Percentiles rank a stretch among this genome's conserved stretches.
Conservation (phyloP, 2,888 invertebrate genomes). For the Dryadula phaetusa region DNA sequence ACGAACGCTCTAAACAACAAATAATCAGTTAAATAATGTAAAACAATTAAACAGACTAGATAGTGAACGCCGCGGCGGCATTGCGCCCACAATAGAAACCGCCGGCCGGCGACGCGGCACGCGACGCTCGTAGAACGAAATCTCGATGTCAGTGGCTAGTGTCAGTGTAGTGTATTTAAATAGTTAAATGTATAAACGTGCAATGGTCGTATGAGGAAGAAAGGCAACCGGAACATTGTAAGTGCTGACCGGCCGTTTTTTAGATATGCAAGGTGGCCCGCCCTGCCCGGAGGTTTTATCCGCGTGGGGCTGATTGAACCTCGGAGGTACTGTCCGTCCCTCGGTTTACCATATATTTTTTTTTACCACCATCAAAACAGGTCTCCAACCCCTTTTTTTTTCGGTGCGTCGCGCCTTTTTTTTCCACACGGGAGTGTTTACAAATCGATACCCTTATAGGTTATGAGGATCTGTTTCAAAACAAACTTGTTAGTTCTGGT, state of each 20-base stretch:
- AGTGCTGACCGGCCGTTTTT: constrained; percentile 76
- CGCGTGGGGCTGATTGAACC: constrained; percentile 75
- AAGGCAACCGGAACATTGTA: constrained; percentile 82
- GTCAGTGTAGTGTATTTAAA: constrained; percentile 81
- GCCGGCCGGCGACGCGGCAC: constrained; percentile 88
- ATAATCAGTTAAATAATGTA: constrained; percentile 82
- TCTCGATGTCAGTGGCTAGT: constrained; percentile 79
- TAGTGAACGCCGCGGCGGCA: constrained; percentile 84
- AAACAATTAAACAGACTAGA: constrained; percentile 73
- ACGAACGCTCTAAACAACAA: constrained; percentile 68
- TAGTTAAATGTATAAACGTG: constrained; percentile 82
- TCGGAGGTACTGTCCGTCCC: constrained; percentile 81
- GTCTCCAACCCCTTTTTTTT: constrained; percentile 81
- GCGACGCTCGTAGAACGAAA: constrained; percentile 78
- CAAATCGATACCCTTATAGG: constrained; percentile 72
- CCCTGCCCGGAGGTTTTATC: constrained; percentile 70
- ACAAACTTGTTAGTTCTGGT: constrained; percentile 36
- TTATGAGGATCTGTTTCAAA: constrained; percentile 59
- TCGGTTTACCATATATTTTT: constrained; percentile 78
- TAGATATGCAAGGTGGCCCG: constrained; percentile 76
- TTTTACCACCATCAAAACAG: constrained; percentile 70
- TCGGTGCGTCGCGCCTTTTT: constrained; percentile 62
- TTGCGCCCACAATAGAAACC: constrained; percentile 81
- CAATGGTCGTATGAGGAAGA: constrained; percentile 85
- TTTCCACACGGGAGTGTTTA: constrained; percentile 78